Evolutionary conservation across 2,888 invertebrate species (phyloP).

Genomic region (Aleiodes leptofemur): DNA sequence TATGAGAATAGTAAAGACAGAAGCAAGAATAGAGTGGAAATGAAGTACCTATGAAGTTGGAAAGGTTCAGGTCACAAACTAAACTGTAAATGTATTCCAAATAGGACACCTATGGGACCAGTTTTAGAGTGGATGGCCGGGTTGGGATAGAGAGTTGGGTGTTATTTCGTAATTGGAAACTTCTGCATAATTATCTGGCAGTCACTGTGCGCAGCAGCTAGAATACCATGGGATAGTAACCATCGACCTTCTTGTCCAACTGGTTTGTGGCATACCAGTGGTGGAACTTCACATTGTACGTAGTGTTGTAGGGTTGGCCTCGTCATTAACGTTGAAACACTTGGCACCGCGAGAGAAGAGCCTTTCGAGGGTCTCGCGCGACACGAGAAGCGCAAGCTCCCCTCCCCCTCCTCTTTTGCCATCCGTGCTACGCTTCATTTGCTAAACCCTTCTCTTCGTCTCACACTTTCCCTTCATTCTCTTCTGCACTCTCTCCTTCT

Average conservation of each 20-base stretch:
- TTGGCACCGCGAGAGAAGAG: constrained; percentile 47
- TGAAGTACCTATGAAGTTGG: constrained; percentile 8
- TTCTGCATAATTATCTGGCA: constrained; percentile 66
- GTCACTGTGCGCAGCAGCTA: constrained; percentile 44
- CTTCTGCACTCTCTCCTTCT: neutral
- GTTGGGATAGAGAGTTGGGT: constrained; percentile 48
- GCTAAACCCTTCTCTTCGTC: constrained; percentile 46
- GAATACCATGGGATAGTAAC: constrained; percentile 17
- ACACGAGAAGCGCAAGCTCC: constrained; percentile 50
- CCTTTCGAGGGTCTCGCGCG: constrained; percentile 52
- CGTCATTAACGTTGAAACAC: constrained; percentile 55
- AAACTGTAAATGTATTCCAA: constrained; percentile 29
- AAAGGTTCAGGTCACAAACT: constrained; percentile 20
- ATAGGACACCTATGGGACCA: constrained; percentile 39
- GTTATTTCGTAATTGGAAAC: constrained; percentile 67
- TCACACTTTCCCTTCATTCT: constrained; percentile 20
- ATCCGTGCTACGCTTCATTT: constrained; percentile 53
- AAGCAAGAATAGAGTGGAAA: neutral
- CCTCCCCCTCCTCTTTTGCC: constrained; percentile 8
- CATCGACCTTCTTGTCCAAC: constrained; percentile 58
- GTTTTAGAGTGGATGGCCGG: constrained; percentile 25
- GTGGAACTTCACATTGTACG: constrained; percentile 25
- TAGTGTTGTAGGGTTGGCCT: constrained; percentile 26
- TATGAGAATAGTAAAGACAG: neutral
- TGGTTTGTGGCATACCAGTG: constrained; percentile 48